Conservation (phyloP, 2,888 invertebrate species). For the Cephus spinipes region DNA sequence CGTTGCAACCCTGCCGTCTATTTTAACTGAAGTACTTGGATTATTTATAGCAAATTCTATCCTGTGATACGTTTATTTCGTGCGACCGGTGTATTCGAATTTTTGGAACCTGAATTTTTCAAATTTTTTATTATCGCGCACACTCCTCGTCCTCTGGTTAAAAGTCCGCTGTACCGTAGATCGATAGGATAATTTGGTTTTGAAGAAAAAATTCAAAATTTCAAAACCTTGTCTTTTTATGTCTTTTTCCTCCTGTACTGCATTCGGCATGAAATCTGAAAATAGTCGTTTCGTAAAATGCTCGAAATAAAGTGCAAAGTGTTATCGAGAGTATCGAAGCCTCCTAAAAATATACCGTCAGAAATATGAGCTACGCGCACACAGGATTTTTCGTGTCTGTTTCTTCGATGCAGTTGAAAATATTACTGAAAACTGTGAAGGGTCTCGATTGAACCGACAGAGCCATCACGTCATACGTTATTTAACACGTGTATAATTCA, state of each 20-base stretch:
- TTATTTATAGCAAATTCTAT: slow-evolving; percentile 53
- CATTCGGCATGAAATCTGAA: too few species aligned
- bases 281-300: too few species aligned
- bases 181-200: not conserved
- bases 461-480: not conserved
- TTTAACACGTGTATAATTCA: not conserved
- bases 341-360: not conserved
- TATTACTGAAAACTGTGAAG: not conserved
- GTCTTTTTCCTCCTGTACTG: too few species aligned
- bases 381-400: not conserved
- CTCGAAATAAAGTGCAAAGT: too few species aligned
- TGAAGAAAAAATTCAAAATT: not conserved
- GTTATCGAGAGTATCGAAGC: not conserved
- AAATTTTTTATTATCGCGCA: not conserved
- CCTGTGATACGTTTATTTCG: slow-evolving; percentile 47
- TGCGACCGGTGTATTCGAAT: slow-evolving; percentile 18
- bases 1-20: slow-evolving; percentile 58
- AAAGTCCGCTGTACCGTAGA: not conserved
- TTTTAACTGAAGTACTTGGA: slow-evolving; percentile 54
- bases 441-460: not conserved
- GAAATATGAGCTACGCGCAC: not conserved
- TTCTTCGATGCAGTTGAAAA: not conserved
- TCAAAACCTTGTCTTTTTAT: not conserved
- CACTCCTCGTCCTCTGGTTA: too few species aligned
- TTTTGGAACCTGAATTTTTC: not conserved